Evolutionary conservation across 2,113 vertebrate genomes (phyloP), one percentile per base, ranked within the genome.

Genomic region (Bos javanicus): DNA sequence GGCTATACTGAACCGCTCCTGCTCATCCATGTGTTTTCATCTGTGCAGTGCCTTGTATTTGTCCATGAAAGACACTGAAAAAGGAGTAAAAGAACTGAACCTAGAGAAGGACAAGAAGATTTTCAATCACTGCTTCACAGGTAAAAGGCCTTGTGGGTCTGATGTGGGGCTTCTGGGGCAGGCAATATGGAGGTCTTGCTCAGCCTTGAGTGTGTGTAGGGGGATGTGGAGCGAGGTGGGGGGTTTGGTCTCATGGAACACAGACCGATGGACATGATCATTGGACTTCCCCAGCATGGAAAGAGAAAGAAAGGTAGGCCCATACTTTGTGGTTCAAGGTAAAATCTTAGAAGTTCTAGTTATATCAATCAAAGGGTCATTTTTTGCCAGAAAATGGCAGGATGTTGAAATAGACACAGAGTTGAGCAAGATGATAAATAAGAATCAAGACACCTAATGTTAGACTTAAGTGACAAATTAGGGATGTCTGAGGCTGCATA

Each of bases 91-190:
- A 98, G 99, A 99, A 93, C 87, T 99, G 96, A 99, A 99, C 87
- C 97, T 99, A 88, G 99, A 99, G 98, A 99, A 99, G 98, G 99
- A 99, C 25, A 99, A 99, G 93, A 99, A 99, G 97, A 97, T 99
- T 82, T 99, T 99, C 98, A 99, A 99, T 98, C 99, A 99, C 96
- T 99, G 99, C 97, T 99, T 99, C 98, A 99, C 99, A 60, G 99
- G 99, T 99, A 98, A 98, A 92, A 94, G 43, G 87, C 11, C 6
- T 95, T 59, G 87, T 67, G 52, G 14, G n/a, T 59, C 43, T 84
- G 76, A 76, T 67, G 19, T 13, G 74, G 46, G 80, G 33, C 3
- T 6, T 10, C 57, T 2, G n/a, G 50, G 48, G 16, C 21, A 36
- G 76, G 30, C 14, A 15, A 28, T n/a, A 5, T 17, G 7, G 54